Percentiles rank a stretch among this genome's conserved stretches.
phyloP scores from a whole-genome alignment of 2,113 vertebrate species.

The Sinocyclocheilus anophthalmus region DNA sequence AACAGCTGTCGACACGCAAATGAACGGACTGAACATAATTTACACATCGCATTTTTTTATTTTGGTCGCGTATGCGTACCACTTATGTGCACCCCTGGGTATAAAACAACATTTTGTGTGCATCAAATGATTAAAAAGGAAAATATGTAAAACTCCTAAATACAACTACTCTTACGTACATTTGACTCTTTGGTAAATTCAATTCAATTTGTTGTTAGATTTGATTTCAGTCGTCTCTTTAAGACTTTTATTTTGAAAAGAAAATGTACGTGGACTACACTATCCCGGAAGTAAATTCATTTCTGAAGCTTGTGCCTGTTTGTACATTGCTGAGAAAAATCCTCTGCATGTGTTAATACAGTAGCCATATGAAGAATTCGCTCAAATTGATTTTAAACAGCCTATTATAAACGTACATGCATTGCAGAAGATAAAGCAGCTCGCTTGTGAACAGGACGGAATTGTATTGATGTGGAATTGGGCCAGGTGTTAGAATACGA shows the following conservation, averaged over 20 bases:
- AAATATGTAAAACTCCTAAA: not conserved
- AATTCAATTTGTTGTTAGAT: no score
- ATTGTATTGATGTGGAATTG: slow-evolving; percentile 48
- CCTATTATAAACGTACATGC: not conserved
- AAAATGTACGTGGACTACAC: not conserved
- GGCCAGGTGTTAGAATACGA: slow-evolving; percentile 33
- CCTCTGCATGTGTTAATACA: slow-evolving; percentile 2
- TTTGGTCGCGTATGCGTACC: no score
- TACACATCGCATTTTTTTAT: no score
- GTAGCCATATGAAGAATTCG: not conserved
- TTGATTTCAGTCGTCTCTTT: not conserved
- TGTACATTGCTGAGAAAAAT: slow-evolving; percentile 22
- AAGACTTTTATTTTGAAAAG: slow-evolving; percentile 48
- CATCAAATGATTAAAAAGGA: not conserved
- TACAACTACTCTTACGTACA: not conserved
- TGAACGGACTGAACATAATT: no score
- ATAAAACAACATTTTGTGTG: not conserved
- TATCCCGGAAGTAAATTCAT: slow-evolving; percentile 19
- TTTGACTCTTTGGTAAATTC: not conserved
- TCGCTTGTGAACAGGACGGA: not conserved
- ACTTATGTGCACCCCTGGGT: no score
- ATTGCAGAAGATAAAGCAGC: not conserved
- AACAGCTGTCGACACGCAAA: no score
- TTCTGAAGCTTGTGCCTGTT: slow-evolving; percentile 30
- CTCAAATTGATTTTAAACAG: not conserved